Evolutionary conservation across 2,797 vertebrate species (phyloP).

Genomic region (Oophaga sylvatica): DNA sequence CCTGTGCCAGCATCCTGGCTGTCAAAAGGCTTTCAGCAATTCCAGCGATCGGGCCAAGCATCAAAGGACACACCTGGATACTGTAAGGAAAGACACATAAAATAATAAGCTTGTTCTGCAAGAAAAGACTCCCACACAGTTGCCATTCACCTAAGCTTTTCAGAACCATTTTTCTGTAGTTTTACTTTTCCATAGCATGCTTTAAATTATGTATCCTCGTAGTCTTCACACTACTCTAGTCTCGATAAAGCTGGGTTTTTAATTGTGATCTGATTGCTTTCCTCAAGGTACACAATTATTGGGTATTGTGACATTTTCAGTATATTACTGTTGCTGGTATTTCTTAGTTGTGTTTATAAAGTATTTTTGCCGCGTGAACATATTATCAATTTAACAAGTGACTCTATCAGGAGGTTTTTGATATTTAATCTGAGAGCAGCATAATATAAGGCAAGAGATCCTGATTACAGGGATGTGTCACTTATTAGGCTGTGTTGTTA

Average conservation of each 20-base stretch:
- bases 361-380: not conserved
- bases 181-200: not conserved
- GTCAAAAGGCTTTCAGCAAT: conserved; percentile 98
- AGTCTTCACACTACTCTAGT: not conserved
- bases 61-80: conserved; percentile 95
- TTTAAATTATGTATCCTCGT: not conserved
- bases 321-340: not conserved
- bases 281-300: not conserved
- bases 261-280: not conserved
- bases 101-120: conserved; percentile 37
- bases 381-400: not conserved
- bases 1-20: conserved; percentile 96
- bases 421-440: too few species aligned
- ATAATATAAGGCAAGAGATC: too few species aligned
- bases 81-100: conserved; percentile 78
- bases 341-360: not conserved
- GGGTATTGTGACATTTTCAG: not conserved
- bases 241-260: not conserved
- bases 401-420: too few species aligned
- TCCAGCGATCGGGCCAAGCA: conserved; percentile 97
- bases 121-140: conserved; percentile 24
- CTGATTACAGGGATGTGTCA: too few species aligned
- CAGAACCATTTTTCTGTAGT: not conserved
- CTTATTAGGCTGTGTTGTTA: too few species aligned
- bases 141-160: conserved; percentile 5